A percentile compares a stretch with the other conserved stretches of the same genome.
phyloP scores from a whole-genome alignment of 2,888 invertebrate genomes.

The Pollenia amentaria region DNA sequence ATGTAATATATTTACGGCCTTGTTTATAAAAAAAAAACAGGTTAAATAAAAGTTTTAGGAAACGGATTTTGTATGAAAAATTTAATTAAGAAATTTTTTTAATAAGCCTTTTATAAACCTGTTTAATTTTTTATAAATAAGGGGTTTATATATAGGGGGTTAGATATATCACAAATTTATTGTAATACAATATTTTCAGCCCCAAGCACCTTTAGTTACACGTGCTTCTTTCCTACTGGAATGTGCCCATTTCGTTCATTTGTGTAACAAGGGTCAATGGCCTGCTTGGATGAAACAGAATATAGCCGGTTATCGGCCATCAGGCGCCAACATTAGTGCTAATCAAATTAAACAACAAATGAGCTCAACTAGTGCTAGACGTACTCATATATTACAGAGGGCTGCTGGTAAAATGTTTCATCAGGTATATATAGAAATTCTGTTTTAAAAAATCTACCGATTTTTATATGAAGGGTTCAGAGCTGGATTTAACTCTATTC shows the following conservation, averaged over 20 bases:
- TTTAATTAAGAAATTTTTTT: no score
- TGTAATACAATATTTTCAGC: conserved; percentile 85
- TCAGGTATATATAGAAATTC: conserved; percentile 85
- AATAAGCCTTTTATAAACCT: no score
- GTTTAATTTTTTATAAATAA: no score
- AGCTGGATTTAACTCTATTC: no score
- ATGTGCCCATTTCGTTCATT: conserved; percentile 98
- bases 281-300: conserved; percentile 98
- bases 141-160: no score
- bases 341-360: conserved; percentile 84
- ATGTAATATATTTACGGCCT: neutral
- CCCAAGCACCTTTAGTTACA: conserved; percentile 96
- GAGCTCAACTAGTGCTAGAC: conserved; percentile 87
- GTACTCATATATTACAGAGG: conserved; percentile 91
- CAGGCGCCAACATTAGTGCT: conserved; percentile 86
- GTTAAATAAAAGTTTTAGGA: no score
- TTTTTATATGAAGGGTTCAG: no score
- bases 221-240: conserved; percentile 96
- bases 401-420: conserved; percentile 98
- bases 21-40: no score
- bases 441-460: no score
- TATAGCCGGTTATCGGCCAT: conserved; percentile 88
- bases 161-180: conserved; percentile 12
- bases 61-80: no score
- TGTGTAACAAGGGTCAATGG: conserved; percentile 99